A percentile compares a stretch with the other conserved stretches of the same genome.
Evolutionary conservation across 2,888 invertebrate genomes (phyloP).

Genomic region (Ochlodes sylvanus): DNA sequence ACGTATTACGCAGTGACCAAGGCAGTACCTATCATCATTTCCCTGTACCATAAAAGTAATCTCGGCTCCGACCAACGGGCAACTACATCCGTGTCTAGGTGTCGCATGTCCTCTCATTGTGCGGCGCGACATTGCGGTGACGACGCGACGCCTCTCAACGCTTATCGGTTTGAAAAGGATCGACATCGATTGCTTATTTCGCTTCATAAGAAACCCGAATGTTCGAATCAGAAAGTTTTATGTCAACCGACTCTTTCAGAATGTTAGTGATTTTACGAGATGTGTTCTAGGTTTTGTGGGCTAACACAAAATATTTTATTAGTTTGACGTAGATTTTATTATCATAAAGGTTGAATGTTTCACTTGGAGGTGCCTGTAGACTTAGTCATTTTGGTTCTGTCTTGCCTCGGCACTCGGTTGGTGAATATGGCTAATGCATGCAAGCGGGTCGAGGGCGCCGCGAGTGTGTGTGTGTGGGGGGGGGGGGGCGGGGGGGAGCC

Average conservation of each 20-base stretch:
- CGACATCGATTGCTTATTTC: conserved; percentile 1
- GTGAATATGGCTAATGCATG: conserved; percentile 52
- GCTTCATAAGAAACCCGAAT: too few relatives aligned
- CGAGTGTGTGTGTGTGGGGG: conserved; percentile 24
- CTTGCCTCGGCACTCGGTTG: not conserved
- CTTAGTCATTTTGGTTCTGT: not conserved
- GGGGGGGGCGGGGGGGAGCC: conserved; percentile 41
- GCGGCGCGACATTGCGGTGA: not conserved
- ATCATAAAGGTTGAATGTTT: too few relatives aligned
- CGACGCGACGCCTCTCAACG: conserved; percentile 3
- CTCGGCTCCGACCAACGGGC: too few relatives aligned
- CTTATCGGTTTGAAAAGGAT: conserved; percentile 16
- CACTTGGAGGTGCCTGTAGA: too few relatives aligned
- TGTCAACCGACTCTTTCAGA: too few relatives aligned
- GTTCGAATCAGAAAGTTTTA: too few relatives aligned
- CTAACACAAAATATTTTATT: too few relatives aligned
- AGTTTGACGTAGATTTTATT: too few relatives aligned
- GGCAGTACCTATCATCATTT: not conserved
- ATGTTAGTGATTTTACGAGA: too few relatives aligned
- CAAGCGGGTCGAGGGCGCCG: conserved; percentile 60
- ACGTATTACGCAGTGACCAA: too few relatives aligned
- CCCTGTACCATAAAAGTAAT: conserved; percentile 15
- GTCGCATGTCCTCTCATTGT: conserved; percentile 11
- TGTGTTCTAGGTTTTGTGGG: too few relatives aligned
- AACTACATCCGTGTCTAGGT: conserved; percentile 39